phyloP scores from a whole-genome alignment of 2,113 vertebrate genomes.

The Mandrillus leucophaeus region DNA sequence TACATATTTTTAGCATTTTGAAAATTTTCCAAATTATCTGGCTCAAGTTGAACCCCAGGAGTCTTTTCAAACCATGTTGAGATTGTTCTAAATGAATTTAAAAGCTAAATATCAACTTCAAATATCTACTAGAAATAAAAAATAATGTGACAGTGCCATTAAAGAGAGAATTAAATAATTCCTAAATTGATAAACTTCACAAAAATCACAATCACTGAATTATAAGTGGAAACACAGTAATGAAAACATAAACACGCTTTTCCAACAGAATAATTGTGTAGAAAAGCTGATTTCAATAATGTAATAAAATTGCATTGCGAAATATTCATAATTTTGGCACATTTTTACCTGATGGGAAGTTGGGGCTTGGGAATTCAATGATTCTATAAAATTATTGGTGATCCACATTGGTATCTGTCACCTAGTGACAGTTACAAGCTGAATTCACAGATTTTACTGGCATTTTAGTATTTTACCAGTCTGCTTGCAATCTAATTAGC shows the following conservation, averaged over 20 bases:
- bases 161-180: slow-evolving; percentile 69
- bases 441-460: not conserved
- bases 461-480: not conserved
- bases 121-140: slow-evolving; percentile 69
- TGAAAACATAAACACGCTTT: slow-evolving; percentile 54
- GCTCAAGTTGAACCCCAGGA: slow-evolving; percentile 65
- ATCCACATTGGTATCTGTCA: not conserved
- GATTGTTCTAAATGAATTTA: slow-evolving; percentile 77
- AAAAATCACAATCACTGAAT: slow-evolving; percentile 55
- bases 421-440: not conserved
- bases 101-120: slow-evolving; percentile 73
- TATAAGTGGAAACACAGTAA: slow-evolving; percentile 63
- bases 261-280: slow-evolving; percentile 53
- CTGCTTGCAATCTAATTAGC: not conserved
- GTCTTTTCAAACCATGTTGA: slow-evolving; percentile 60
- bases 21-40: slow-evolving; percentile 79
- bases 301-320: slow-evolving; percentile 41
- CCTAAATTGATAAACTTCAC: slow-evolving; percentile 56
- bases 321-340: slow-evolving; percentile 22
- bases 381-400: not conserved
- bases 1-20: slow-evolving; percentile 75
- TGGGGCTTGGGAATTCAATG: not conserved
- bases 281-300: slow-evolving; percentile 64
- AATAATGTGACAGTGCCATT: slow-evolving; percentile 64
- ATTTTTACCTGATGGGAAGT: slow-evolving; percentile 1